These are phyloP conservation scores for Furcifer pardalis DNA, from an alignment of 2,797 vertebrate species.

Conservation along the genomic window DNA sequence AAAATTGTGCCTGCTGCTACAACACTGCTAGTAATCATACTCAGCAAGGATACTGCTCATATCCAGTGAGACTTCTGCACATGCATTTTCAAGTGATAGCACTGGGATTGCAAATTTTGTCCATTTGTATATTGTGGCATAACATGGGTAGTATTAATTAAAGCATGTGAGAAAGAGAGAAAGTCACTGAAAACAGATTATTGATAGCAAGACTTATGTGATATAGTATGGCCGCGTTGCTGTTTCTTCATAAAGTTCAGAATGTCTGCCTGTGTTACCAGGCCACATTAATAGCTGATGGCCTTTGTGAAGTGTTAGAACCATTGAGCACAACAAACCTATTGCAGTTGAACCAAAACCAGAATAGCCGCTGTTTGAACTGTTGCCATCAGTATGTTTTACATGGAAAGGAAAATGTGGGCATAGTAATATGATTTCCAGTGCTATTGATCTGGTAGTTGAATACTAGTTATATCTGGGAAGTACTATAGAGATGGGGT, in stretches of 20 bases:
- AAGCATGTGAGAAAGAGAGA: not conserved
- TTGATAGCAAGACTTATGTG: too few relatives aligned
- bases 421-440: not conserved
- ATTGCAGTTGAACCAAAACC: not conserved
- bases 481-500: not conserved
- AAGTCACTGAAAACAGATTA: not conserved
- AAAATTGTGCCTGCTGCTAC: not conserved
- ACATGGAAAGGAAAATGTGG: not conserved
- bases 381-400: not conserved
- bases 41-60: not conserved
- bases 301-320: not conserved
- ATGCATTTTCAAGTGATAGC: not conserved
- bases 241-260: not conserved
- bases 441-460: not conserved
- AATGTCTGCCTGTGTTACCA: not conserved
- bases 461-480: not conserved
- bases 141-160: not conserved
- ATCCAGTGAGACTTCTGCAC: not conserved
- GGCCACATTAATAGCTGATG: not conserved
- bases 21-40: not conserved
- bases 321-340: not conserved
- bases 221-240: not conserved
- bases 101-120: not conserved
- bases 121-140: too few relatives aligned
- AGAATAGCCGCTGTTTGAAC: not conserved